Conservation (phyloP, 2,113 vertebrate species). For the Ifrita kowaldi region DNA sequence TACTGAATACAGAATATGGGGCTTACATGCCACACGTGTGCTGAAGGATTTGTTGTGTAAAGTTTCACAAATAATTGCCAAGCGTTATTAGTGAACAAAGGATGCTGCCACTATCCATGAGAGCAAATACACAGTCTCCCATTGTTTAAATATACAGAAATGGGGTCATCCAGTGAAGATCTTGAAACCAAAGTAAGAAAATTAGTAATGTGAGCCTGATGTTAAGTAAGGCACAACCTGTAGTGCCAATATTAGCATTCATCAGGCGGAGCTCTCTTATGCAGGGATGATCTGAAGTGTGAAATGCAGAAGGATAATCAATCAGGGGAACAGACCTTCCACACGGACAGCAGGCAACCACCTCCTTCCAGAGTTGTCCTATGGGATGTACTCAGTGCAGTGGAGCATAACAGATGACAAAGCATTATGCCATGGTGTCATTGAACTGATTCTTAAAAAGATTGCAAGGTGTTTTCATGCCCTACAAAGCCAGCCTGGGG, state of each 20-base stretch:
- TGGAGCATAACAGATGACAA: constrained; percentile 5
- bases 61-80: background rate
- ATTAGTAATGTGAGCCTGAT: background rate
- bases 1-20: background rate
- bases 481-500: background rate
- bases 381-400: background rate
- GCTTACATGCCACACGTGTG: background rate
- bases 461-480: background rate
- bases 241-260: background rate
- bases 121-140: background rate
- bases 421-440: background rate
- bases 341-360: background rate
- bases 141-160: background rate
- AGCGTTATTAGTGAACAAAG: background rate
- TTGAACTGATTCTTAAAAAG: background rate
- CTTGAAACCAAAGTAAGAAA: background rate
- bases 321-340: constrained; percentile 6
- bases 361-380: background rate
- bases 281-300: background rate
- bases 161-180: background rate
- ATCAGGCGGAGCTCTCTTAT: background rate
- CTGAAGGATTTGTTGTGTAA: background rate
- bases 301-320: background rate
- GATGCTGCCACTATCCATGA: background rate
- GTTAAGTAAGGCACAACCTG: background rate